Evolutionary conservation across 2,113 vertebrate genomes (phyloP), one percentile per base, ranked within the genome.

Genomic region (Oreochromis niloticus): DNA sequence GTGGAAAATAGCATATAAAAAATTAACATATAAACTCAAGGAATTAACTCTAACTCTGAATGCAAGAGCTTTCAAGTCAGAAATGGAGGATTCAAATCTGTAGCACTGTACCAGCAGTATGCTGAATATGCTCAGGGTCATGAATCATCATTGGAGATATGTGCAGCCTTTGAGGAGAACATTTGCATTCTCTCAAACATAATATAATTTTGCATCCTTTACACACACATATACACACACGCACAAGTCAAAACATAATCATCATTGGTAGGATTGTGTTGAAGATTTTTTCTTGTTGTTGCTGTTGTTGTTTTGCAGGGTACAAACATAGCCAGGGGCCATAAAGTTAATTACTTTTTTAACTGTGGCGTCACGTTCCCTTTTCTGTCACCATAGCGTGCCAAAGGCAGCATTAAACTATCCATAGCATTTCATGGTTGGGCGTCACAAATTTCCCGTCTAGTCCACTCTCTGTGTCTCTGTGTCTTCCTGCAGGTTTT

Each of bases 281-380:
- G 86, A 88, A 80, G 81, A 63, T 78, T 89, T 88, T 85, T 56
- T 80, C 80, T 83, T 87, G 78, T 80, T 79, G 32, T 82, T 87
- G 41, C 30, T 86, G 79, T 50, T 78, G 73, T 32, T 78, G 46
- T 78, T 78, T 78, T 32, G 83, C 78, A 68, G 87, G 73, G 87
- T 78, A 91, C 92, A 93, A 95, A 93, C 89, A 92, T 63, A 82
- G 85, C 93, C 81, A 24, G 56, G 9, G 83, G 93, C 88, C 32
- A 87, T 46, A 82, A 90, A 91, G 87, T 83, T 93, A 93, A 95
- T 95, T 94, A 89, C 82, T 92, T 81, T 85, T 92, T 92, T 91
- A 94, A 92, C 80, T 85, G 32, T 79, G 54, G 14, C 11, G 71
- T 85, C 83, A 81, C 83, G 55, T 75, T 86, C 52, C 43, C 39